Base-by-base conservation (phyloP, 2,113 vertebrate genomes). In the Ifrita kowaldi region DNA sequence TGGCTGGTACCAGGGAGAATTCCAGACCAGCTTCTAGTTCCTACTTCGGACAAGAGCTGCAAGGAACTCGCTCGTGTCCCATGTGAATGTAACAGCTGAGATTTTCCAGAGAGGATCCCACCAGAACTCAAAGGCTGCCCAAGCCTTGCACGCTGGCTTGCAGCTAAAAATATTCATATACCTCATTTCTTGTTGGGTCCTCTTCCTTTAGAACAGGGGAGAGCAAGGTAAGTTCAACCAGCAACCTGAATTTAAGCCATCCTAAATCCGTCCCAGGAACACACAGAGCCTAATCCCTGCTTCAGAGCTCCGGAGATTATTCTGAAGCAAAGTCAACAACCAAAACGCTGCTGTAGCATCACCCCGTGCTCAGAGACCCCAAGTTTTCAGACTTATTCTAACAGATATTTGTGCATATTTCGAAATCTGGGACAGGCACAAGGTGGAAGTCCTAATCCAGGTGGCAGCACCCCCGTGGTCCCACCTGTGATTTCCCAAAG, bases 11-110 rank as follows among this genome's bases (percentile, higher is more conserved):
- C 26, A 0, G 32, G 46, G 60, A 39, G 44, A 27, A 46, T 75
- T 16, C 24, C 42, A 24, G 65, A 46, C 5, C 52, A 69, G 41
- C 33, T 10, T 16, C 35, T 11, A 1, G 7, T 5, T 74, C 37
- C 46, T 47, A 0, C 33, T 60, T 49, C 16, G 35, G 33, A 4
- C 26, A 69, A 32, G 46, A 84, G 68, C 50, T 44, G 4, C 46
- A 32, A 39, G 71, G 59, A n/a, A 17, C 27, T 24, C 3, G 1
- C 55, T 79, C 0, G 0, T 6, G 27, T 33, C 65, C 37, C 0
- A 0, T 1, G 5, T 19, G 50, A 52, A 57, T 41, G 55, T 4
- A 19, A 70, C 10, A 55, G 23, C 44, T 56, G 57, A 16, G 39
- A 35, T n/a, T 30, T 35, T 68, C 63, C 65, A 10, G 33, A 76